Percentiles rank a stretch among this genome's conserved stretches.
Conservation (phyloP, 2,797 vertebrate species). For the Alcedo quadribrachys region DNA sequence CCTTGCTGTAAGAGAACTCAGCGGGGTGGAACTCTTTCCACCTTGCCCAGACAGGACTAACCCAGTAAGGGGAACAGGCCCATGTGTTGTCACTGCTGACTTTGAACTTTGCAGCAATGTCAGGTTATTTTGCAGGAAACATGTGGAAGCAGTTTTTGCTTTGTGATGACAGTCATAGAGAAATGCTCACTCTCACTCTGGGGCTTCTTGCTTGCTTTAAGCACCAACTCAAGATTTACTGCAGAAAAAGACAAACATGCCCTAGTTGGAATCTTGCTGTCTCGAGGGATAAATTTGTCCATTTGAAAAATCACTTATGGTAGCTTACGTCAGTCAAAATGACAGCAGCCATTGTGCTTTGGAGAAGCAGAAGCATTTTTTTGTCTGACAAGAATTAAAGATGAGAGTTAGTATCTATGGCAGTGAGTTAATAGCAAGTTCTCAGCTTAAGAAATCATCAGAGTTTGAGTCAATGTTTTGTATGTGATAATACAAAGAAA, state of each 20-base stretch:
- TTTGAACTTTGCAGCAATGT: too few species aligned
- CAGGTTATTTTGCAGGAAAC: too few species aligned
- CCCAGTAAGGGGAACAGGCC: too few species aligned
- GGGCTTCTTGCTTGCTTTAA: neutral
- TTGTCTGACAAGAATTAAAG: neutral
- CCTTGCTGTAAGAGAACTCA: too few species aligned
- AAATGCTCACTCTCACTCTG: neutral
- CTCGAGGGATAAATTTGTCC: conserved; percentile 62
- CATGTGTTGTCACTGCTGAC: too few species aligned
- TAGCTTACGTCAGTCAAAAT: conserved; percentile 53
- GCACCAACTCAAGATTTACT: neutral
- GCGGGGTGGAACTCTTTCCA: too few species aligned
- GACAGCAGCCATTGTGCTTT: conserved; percentile 47
- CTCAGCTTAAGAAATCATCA: neutral
- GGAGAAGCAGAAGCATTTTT: conserved; percentile 16
- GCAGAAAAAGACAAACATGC: conserved; percentile 25
- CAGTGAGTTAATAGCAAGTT: conserved; percentile 1
- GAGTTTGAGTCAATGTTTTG: neutral
- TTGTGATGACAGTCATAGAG: neutral
- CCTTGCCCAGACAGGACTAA: too few species aligned
- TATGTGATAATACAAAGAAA: neutral
- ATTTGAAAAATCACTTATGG: conserved; percentile 54
- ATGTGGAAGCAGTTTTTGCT: too few species aligned
- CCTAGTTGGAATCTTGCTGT: conserved; percentile 49
- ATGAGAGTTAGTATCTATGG: conserved; percentile 3